Conservation (phyloP, 2,113 vertebrate genomes). For the Antennarius striatus region DNA sequence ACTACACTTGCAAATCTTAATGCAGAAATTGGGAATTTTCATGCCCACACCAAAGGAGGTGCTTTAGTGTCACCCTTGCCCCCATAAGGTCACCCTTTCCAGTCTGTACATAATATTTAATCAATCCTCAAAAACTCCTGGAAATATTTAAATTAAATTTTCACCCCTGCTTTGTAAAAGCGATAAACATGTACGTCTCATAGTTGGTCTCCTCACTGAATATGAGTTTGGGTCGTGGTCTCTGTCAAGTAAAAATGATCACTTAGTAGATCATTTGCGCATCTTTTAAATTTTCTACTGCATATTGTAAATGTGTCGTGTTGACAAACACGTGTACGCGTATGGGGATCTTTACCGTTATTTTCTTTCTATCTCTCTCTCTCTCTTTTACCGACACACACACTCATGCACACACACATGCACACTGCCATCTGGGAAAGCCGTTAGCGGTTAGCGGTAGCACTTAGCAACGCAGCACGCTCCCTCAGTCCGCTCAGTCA, state of each 20-base stretch:
- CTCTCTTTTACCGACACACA: conserved; percentile 32
- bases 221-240: background rate
- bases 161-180: too few relatives aligned
- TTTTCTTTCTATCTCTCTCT: conserved; percentile 23
- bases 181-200: too few relatives aligned
- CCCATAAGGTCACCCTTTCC: too few relatives aligned
- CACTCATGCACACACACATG: conserved; percentile 12
- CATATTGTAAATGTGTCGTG: conserved; percentile 49
- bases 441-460: conserved; percentile 78
- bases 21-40: too few relatives aligned
- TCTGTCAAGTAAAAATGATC: conserved; percentile 8
- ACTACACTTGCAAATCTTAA: too few relatives aligned
- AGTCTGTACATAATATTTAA: too few relatives aligned
- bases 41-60: too few relatives aligned
- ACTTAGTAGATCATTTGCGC: conserved; percentile 17
- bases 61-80: too few relatives aligned
- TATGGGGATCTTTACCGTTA: conserved; percentile 33
- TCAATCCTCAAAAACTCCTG: too few relatives aligned
- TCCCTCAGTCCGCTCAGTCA: conserved; percentile 79
- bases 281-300: conserved; percentile 76
- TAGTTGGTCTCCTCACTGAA: background rate
- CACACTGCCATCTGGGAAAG: conserved; percentile 77
- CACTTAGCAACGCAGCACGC: conserved; percentile 78
- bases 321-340: conserved; percentile 43
- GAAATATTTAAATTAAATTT: too few relatives aligned